phyloP scores from a whole-genome alignment of 2,797 vertebrate genomes.

The Spheniscus humboldti region DNA sequence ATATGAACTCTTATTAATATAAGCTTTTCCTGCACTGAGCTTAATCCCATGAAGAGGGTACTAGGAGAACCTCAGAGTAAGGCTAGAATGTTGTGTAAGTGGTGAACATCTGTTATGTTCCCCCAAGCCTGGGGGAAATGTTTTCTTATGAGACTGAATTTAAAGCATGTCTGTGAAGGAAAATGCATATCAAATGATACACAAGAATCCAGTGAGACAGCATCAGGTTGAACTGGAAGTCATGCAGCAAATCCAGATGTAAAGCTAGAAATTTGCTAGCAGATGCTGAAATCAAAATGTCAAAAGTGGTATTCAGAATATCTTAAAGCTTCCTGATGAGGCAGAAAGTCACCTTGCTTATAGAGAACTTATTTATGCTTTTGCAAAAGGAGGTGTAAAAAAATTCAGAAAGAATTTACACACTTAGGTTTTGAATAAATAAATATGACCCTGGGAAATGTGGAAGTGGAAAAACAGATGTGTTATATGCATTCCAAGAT shows the following conservation, averaged over 20 bases:
- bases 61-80: not conserved
- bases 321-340: not conserved
- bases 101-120: not conserved
- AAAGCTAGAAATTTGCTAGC: not conserved
- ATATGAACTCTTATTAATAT: not conserved
- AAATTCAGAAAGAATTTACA: not conserved
- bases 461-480: not conserved
- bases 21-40: not conserved
- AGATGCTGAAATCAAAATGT: not conserved
- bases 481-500: not conserved
- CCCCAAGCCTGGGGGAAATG: fast-evolving
- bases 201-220: not conserved
- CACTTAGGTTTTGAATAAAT: not conserved
- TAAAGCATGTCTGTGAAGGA: not conserved
- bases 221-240: not conserved
- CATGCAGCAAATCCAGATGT: not conserved
- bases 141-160: not conserved
- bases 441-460: not conserved
- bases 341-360: not conserved
- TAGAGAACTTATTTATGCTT: not conserved
- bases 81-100: not conserved
- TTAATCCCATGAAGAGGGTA: not conserved
- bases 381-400: not conserved
- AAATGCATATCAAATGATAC: not conserved
- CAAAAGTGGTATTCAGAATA: not conserved